Evolutionary conservation across 2,113 vertebrate genomes (phyloP).

Genomic region (Albula glossodonta): DNA sequence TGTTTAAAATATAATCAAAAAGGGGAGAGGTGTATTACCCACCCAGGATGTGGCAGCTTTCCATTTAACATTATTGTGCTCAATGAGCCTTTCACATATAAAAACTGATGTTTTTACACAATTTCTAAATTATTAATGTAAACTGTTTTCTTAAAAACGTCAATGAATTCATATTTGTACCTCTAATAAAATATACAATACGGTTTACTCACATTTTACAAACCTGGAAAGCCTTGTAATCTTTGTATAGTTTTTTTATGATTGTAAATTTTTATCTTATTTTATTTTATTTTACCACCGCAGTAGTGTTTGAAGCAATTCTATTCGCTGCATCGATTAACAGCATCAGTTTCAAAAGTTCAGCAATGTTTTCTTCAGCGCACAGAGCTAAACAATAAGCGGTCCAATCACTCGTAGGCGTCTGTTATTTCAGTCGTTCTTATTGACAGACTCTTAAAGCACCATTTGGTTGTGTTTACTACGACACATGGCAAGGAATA

Average conservation of each 20-base stretch:
- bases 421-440: slow-evolving; percentile 1
- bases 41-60: too few species aligned
- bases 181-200: not conserved
- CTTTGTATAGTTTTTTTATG: too few species aligned
- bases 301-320: not conserved
- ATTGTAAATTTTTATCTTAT: too few species aligned
- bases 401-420: not conserved
- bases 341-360: not conserved
- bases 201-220: not conserved
- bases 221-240: not conserved
- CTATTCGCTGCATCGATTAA: not conserved
- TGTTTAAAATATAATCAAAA: too few species aligned
- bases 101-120: not conserved
- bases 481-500: not conserved
- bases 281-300: not conserved
- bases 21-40: too few species aligned
- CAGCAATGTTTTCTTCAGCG: not conserved
- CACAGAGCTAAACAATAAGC: not conserved
- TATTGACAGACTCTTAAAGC: not conserved
- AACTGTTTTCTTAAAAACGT: not conserved
- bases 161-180: not conserved
- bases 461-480: not conserved
- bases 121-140: not conserved
- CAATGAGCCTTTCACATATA: not conserved
- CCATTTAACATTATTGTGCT: too few species aligned